Conservation (phyloP, 2,888 invertebrate species). For the Frankliniella fusca region DNA sequence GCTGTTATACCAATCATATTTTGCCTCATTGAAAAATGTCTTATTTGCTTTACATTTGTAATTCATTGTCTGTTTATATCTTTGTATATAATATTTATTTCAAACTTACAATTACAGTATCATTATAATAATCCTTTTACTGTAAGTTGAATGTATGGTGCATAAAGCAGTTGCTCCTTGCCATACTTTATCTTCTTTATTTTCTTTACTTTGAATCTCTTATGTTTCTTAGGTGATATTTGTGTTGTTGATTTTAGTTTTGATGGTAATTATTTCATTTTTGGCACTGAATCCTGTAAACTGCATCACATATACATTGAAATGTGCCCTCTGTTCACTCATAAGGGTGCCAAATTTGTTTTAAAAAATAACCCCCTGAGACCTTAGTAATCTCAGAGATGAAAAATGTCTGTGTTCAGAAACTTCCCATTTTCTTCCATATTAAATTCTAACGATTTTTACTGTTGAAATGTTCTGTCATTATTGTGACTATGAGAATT, state of each 20-base stretch:
- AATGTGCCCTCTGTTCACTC: too few species aligned
- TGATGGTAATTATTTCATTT: background rate
- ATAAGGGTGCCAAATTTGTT: too few species aligned
- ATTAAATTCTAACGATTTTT: too few species aligned
- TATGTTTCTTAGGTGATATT: background rate
- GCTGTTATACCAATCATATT: too few species aligned
- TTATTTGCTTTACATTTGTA: background rate
- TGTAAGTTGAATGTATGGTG: background rate
- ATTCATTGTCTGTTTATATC: conserved; percentile 13
- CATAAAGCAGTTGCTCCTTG: background rate
- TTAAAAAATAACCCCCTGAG: too few species aligned
- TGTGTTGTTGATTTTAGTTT: background rate
- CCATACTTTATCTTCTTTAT: background rate
- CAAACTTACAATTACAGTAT: background rate
- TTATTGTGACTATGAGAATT: too few species aligned
- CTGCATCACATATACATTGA: background rate
- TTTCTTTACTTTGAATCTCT: background rate
- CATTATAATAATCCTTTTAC: too few species aligned
- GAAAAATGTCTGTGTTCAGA: too few species aligned
- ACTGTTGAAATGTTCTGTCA: too few species aligned
- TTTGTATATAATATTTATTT: conserved; percentile 18
- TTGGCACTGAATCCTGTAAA: background rate
- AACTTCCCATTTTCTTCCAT: too few species aligned
- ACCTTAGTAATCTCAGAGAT: too few species aligned
- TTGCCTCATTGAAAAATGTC: background rate